Conservation (phyloP, 2,797 vertebrate species). For the Sebastes iracundus region DNA sequence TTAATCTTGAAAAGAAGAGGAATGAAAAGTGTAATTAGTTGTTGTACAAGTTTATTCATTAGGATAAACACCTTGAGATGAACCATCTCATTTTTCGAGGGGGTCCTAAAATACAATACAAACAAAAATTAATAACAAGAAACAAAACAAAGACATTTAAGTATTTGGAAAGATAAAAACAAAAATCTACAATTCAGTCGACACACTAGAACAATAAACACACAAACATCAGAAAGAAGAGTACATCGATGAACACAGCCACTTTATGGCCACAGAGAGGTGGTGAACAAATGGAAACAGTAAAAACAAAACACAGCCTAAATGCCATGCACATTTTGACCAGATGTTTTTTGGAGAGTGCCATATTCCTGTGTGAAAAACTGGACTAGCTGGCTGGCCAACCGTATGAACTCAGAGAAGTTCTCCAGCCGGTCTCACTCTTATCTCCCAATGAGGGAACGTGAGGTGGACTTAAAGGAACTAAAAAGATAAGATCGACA, state of each 20-base stretch:
- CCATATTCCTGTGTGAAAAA: neutral
- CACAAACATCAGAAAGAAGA: no score
- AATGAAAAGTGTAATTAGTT: neutral
- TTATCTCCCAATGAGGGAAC: neutral
- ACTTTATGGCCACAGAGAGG: no score
- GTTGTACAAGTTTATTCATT: neutral
- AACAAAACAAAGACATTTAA: neutral
- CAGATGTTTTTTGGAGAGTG: neutral
- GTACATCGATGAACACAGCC: neutral
- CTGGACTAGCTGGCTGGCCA: neutral
- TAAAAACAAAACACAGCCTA: neutral
- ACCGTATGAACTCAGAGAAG: neutral
- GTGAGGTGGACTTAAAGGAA: neutral
- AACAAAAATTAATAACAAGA: neutral
- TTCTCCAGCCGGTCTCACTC: neutral
- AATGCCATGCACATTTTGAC: neutral
- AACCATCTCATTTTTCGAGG: no score
- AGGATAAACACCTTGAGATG: neutral
- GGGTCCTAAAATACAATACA: no score
- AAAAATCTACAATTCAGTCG: neutral
- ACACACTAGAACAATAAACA: no score
- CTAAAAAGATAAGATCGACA: conserved; percentile 17
- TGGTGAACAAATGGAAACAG: neutral
- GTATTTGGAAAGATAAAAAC: neutral
- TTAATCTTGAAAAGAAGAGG: neutral